Percentiles rank a stretch among this genome's conserved stretches.
These are phyloP conservation scores for Philopedon plagiatum DNA, from an alignment of 2,888 invertebrate species.

Conservation along the genomic window DNA sequence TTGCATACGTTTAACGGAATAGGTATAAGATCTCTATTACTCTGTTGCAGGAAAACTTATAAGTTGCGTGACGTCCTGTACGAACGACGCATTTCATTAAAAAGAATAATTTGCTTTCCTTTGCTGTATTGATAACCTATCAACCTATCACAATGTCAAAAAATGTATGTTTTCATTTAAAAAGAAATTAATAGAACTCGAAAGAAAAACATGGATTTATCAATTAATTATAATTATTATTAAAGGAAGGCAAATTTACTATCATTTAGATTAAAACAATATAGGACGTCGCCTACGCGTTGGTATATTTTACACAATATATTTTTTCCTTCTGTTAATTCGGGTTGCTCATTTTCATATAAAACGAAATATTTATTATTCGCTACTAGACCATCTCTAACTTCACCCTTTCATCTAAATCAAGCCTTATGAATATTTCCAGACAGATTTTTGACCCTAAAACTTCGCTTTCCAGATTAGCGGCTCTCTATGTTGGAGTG, in stretches of 20 bases:
- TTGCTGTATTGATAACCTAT: conserved; percentile 14
- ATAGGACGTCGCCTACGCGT: no score
- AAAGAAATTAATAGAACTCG: conserved; percentile 7
- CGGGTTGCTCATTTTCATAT: background rate
- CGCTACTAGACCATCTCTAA: background rate
- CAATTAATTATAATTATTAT: no score
- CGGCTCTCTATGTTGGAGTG: background rate
- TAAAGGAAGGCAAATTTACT: no score
- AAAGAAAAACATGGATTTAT: conserved; percentile 1
- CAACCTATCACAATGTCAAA: no score
- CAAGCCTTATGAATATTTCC: conserved; percentile 32
- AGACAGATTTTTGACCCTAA: conserved; percentile 13
- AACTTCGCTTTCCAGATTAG: background rate
- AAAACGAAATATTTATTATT: background rate
- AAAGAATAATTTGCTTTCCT: conserved; percentile 29
- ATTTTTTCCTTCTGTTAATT: background rate
- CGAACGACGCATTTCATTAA: conserved; percentile 27
- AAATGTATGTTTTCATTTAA: conserved; percentile 14
- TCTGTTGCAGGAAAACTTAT: conserved; percentile 1
- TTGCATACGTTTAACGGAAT: conserved; percentile 9
- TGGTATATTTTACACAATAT: no score
- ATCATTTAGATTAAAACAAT: no score
- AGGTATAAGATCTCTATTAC: background rate
- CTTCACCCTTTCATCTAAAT: conserved; percentile 5
- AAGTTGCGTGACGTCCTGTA: conserved; percentile 15